Evolutionary conservation across 2,888 invertebrate species (phyloP).

Genomic region (Cerceris ruficornis): DNA sequence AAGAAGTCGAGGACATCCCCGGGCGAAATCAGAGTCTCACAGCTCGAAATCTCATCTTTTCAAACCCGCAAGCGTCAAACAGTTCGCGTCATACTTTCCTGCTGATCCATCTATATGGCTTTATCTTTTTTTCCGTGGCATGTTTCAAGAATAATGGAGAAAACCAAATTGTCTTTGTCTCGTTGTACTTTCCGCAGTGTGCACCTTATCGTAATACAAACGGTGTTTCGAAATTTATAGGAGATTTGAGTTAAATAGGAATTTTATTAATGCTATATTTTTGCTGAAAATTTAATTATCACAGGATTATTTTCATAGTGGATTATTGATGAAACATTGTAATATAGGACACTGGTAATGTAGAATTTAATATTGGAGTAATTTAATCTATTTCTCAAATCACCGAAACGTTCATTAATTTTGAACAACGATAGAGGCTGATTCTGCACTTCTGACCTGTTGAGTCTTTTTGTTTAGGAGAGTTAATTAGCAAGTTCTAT

Average conservation of each 20-base stretch:
- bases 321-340: no score
- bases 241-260: no score
- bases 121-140: conserved; percentile 47
- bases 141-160: conserved; percentile 24
- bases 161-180: conserved; percentile 37
- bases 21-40: conserved; percentile 47
- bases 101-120: conserved; percentile 46
- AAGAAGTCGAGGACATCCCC: conserved; percentile 9
- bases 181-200: conserved; percentile 22
- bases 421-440: not conserved
- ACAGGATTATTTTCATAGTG: no score
- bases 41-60: conserved; percentile 67
- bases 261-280: no score
- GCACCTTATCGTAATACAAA: not conserved
- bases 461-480: not conserved
- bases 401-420: not conserved
- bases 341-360: no score
- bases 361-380: no score
- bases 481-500: conserved; percentile 59
- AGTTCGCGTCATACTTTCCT: conserved; percentile 42
- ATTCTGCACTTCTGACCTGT: no score
- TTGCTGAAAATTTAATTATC: no score
- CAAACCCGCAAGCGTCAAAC: conserved; percentile 48
- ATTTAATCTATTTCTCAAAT: no score
- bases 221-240: not conserved